These are phyloP conservation scores for Caerostris darwini DNA, from an alignment of 1,140 invertebrate species.

Conservation along the genomic window DNA sequence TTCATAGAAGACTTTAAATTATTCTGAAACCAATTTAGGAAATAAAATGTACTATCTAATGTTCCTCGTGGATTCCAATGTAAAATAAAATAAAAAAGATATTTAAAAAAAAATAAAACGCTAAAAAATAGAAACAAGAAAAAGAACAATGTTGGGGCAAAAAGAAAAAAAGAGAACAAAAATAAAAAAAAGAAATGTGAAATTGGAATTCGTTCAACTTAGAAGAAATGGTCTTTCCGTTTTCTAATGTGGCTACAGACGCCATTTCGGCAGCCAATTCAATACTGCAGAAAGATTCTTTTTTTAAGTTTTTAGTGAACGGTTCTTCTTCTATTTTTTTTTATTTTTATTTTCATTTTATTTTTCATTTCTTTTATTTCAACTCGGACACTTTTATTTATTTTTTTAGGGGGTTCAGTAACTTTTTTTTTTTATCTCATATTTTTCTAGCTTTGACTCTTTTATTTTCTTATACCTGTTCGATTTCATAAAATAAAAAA, in stretches of 20 bases:
- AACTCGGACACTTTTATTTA: not conserved
- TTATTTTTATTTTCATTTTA: not conserved
- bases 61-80: slow-evolving; percentile 22
- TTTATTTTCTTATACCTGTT: slow-evolving; percentile 74
- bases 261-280: slow-evolving; percentile 73
- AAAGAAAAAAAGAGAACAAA: not conserved
- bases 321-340: not conserved
- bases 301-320: slow-evolving; percentile 27
- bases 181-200: not conserved
- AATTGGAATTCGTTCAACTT: slow-evolving; percentile 78
- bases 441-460: slow-evolving; percentile 45
- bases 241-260: slow-evolving; percentile 75
- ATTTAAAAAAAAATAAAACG: slow-evolving; percentile 37
- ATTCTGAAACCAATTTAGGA: slow-evolving; percentile 69
- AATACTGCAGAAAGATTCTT: slow-evolving; percentile 55
- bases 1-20: slow-evolving; percentile 54
- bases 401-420: not conserved
- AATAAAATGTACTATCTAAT: slow-evolving; percentile 72
- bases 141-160: not conserved
- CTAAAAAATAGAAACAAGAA: slow-evolving; percentile 11
- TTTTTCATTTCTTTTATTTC: not conserved
- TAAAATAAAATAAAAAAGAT: slow-evolving; percentile 5
- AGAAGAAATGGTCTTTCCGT: slow-evolving; percentile 69
- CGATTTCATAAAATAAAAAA: slow-evolving; percentile 59
- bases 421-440: slow-evolving; percentile 58